phyloP scores from a whole-genome alignment of 1,140 invertebrate genomes.

The Schlechtendalia chinensis region DNA sequence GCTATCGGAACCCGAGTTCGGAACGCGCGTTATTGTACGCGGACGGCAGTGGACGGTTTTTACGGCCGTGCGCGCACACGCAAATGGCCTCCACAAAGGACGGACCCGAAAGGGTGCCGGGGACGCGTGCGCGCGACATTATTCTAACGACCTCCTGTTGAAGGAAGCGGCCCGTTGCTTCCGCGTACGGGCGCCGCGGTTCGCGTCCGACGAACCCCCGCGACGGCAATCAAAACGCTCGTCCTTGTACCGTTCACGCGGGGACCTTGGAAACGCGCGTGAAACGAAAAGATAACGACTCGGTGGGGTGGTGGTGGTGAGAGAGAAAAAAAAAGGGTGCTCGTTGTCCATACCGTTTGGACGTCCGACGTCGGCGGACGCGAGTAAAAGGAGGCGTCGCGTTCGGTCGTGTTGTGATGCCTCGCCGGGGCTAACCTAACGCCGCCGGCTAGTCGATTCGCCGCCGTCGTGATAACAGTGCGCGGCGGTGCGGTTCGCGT shows the following conservation, averaged over 20 bases:
- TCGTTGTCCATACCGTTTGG: too few relatives aligned
- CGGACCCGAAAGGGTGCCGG: background rate
- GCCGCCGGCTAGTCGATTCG: background rate
- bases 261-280: constrained; percentile 12
- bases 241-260: background rate
- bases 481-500: background rate
- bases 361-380: too few relatives aligned
- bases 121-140: too few relatives aligned
- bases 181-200: background rate
- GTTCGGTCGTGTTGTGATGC: too few relatives aligned
- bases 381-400: too few relatives aligned
- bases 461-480: background rate
- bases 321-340: constrained; percentile 8
- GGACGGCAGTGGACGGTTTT: constrained; percentile 10
- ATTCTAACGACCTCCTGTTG: constrained; percentile 24
- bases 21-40: too few relatives aligned
- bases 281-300: too few relatives aligned
- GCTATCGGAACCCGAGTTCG: too few relatives aligned
- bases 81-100: constrained; percentile 31
- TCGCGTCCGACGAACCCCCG: background rate
- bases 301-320: too few relatives aligned
- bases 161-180: constrained; percentile 14
- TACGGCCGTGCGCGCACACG: background rate
- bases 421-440: too few relatives aligned
- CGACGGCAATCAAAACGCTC: background rate